Conservation (phyloP, 2,888 invertebrate genomes). For the Pemphredon lugubris region DNA sequence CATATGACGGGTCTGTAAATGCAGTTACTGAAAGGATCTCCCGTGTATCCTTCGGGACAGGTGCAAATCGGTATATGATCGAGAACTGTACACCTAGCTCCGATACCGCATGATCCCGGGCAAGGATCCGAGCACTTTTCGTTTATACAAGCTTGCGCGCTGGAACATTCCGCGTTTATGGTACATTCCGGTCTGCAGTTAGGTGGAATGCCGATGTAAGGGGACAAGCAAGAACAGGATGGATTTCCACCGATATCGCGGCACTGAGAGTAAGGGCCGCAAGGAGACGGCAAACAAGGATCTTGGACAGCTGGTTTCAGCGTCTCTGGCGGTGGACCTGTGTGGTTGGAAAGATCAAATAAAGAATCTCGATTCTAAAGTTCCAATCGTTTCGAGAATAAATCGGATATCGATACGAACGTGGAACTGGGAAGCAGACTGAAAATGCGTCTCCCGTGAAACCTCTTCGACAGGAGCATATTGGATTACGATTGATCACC, state of each 20-base stretch:
- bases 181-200: conserved; percentile 87
- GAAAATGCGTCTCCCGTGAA: conserved; percentile 91
- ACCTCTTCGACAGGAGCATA: conserved; percentile 89
- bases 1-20: conserved; percentile 72
- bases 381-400: background rate
- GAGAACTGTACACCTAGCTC: conserved; percentile 85
- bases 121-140: conserved; percentile 91
- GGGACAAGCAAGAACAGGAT: conserved; percentile 82
- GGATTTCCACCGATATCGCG: conserved; percentile 82
- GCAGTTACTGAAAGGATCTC: conserved; percentile 87
- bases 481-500: conserved; percentile 92
- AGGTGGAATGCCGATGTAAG: conserved; percentile 82
- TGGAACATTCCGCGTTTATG: conserved; percentile 89
- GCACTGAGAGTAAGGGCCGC: conserved; percentile 84
- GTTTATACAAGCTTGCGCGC: conserved; percentile 89
- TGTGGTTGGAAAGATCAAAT: background rate
- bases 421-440: conserved; percentile 81
- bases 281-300: conserved; percentile 86
- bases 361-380: background rate
- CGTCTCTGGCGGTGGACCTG: conserved; percentile 27
- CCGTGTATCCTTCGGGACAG: conserved; percentile 87
- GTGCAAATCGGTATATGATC: conserved; percentile 89
- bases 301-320: conserved; percentile 68
- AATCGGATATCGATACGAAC: conserved; percentile 30
- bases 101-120: conserved; percentile 88